phyloP scores from a whole-genome alignment of 1,140 invertebrate genomes.

The Formica exsecta region DNA sequence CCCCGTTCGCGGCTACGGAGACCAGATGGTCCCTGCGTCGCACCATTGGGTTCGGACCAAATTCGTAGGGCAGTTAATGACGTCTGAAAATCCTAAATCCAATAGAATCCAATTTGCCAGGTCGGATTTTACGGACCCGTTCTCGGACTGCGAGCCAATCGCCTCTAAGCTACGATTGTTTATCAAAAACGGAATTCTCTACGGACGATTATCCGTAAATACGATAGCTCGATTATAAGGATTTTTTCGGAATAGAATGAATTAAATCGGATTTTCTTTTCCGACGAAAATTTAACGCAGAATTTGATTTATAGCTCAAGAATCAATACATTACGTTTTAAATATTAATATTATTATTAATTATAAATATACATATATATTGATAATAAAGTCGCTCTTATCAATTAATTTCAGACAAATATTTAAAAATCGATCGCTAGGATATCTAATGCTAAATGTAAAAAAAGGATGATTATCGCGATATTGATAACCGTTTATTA shows the following conservation, averaged over 20 bases:
- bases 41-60: constrained; percentile 27
- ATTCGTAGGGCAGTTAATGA: background rate
- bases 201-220: background rate
- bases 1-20: constrained; percentile 60
- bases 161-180: background rate
- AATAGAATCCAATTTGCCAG: constrained; percentile 32
- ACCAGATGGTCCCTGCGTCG: constrained; percentile 55
- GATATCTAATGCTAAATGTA: background rate
- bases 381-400: background rate
- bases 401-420: background rate
- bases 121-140: constrained; percentile 7
- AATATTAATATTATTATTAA: no score
- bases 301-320: background rate
- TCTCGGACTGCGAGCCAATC: background rate
- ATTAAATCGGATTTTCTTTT: background rate
- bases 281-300: background rate
- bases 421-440: background rate
- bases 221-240: background rate
- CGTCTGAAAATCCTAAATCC: constrained; percentile 29
- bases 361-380: no score
- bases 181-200: background rate
- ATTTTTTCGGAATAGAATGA: constrained; percentile 2
- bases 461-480: background rate
- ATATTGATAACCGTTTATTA: constrained; percentile 16
- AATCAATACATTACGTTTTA: background rate